Base-by-base conservation (phyloP, 53 echinoderm and acorn worm genomes). In the Mesocentrotus franciscanus region DNA sequence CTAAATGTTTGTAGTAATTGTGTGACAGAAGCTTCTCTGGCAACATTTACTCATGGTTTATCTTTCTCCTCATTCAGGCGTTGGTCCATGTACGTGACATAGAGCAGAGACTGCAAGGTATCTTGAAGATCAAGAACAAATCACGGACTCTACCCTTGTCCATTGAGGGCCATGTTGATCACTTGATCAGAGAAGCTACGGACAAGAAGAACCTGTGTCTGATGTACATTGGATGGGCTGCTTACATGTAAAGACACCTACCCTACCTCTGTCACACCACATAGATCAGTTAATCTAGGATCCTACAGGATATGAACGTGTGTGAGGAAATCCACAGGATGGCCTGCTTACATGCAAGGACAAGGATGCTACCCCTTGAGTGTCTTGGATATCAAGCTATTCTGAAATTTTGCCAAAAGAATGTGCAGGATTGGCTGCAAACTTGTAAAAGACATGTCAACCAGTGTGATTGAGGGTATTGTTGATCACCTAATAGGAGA, bases 171-270 rank as follows among this genome's bases (percentile, higher is more conserved):
- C 99, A 99, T 71, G 99, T 99, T 8, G 98, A 99, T 92, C 95
- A 99, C 71, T 93, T 99, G 15, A 98, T 99, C 78, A 96, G 97
- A 72, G 99, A 99, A 87, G 99, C 99, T 83, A 99, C 99, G 11
- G 96, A 96, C 22, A 96, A 97, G 76, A 90, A 94, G 56, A 99
- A 99, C 75, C 95, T 99, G 12, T 94, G 97, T 56, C 97, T 97
- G 91, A 99, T 99, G 99, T 99, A 99, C 93, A 96, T 97, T 90
- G 99, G 99, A 59, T 99, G 99, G 99, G 99, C 99, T n/a, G 95
- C 99, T 0, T 99, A 97, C 78, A 95, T 98, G 94, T 98, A 62
- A 95, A 61, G 20, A 35, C 11, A 18, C 13, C 39, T 39, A 36
- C 42, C 16, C 27, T 13, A 32, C 14, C 4, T 18, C 78, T 78